Base-by-base conservation (phyloP, 2,888 invertebrate genomes). In the Blastobasis adustella region DNA sequence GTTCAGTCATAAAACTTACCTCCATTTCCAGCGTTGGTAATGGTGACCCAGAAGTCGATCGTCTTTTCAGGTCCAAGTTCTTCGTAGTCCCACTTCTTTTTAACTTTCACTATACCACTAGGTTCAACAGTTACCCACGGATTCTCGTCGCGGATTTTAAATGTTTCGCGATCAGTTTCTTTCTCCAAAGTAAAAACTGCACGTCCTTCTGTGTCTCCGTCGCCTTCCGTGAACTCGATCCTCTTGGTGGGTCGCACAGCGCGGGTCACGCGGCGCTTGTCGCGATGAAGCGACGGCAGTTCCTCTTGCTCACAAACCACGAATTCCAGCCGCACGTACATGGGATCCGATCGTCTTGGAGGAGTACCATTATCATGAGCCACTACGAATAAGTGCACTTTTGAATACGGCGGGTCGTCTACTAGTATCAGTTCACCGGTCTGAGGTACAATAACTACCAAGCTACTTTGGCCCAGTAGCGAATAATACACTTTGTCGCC, bases 21-120 rank as follows among this genome's bases (percentile, higher is more conserved):
- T 90, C 94, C 94, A 79, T 94, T 94, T 89, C 95, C 96, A 59
- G 95, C 92, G 80, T 97, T 97, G 53, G 95, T 96, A 68, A 97
- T 97, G 51, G 96, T 96, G 50, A 97, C 97, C 97, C 97, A 97
- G 81, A 97, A 97, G 82, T 97, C 97, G 71, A 97, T 97, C 9
- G 96, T 97, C 80, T 97, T 97, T 86, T 97, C 97, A 2, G 96
- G 96, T 37, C 97, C 97, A 47, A 97, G 84, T 73, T 97, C 97
- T 76, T 97, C 97, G 82, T 96, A 97, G 91, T 97, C 97, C 97
- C 97, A 97, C 92, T 96, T 96, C 92, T 96, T 96, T 86, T 96
- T 96, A 60, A 97, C 97, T 71, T 95, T 93, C 69, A 97, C 96
- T 52, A 96, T 95, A 65, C 97, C 97, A 84, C 95, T 96, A 46